Conservation (phyloP, 2,888 invertebrate genomes). For the Molorchus minor region DNA sequence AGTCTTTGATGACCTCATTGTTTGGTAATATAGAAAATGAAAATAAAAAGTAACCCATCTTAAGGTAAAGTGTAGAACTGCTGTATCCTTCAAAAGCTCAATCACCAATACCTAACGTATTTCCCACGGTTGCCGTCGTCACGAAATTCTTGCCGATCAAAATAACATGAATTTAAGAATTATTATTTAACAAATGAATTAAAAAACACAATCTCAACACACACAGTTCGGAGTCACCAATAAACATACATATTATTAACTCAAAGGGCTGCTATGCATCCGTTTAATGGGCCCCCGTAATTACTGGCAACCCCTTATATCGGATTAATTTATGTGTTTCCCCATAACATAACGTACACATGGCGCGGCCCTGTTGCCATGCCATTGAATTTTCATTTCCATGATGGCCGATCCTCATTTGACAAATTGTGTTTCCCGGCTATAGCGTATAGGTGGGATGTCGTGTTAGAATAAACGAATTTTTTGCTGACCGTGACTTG, state of each 20-base stretch:
- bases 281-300: slow-evolving; percentile 19
- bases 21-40: no score
- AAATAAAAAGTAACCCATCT: no score
- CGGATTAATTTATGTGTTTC: slow-evolving; percentile 24
- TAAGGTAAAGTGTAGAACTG: no score
- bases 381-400: slow-evolving; percentile 14
- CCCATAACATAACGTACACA: slow-evolving; percentile 16
- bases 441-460: neutral
- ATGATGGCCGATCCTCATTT: slow-evolving; percentile 18
- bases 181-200: no score
- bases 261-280: slow-evolving; percentile 18
- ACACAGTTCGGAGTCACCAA: slow-evolving; percentile 3
- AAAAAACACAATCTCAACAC: slow-evolving; percentile 1
- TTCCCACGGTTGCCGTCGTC: no score
- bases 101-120: no score
- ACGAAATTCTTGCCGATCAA: no score
- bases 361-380: slow-evolving; percentile 18
- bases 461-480: neutral
- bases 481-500: slow-evolving; percentile 1
- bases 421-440: slow-evolving; percentile 13
- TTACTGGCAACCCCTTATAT: slow-evolving; percentile 17
- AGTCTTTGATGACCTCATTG: no score
- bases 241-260: slow-evolving; percentile 12
- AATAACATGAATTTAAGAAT: no score
- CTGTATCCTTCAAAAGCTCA: no score